Conservation (phyloP, 2,797 vertebrate species). For the Octomys mimax region DNA sequence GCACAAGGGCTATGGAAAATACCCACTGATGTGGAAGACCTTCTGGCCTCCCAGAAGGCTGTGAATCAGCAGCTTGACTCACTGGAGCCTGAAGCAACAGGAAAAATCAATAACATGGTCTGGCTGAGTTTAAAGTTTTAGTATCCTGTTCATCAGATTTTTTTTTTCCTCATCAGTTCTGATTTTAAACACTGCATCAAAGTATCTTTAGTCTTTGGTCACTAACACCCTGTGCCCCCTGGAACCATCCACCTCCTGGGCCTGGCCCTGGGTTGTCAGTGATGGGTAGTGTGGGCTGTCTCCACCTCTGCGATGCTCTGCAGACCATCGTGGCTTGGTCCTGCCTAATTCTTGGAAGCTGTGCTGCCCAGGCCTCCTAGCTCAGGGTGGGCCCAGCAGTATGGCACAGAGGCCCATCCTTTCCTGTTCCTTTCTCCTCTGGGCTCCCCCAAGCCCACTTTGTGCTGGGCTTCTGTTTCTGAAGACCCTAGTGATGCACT, state of each 20-base stretch:
- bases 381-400: neutral
- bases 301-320: neutral
- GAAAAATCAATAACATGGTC: neutral
- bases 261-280: neutral
- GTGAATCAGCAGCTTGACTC: neutral
- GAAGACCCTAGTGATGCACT: conserved; percentile 5
- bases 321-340: neutral
- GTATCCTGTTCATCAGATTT: neutral
- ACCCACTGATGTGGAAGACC: neutral
- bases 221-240: neutral
- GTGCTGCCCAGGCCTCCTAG: neutral
- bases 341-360: neutral
- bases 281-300: neutral
- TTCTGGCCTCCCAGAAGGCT: neutral
- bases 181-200: neutral
- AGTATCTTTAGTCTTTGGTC: neutral
- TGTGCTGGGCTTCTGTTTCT: conserved; percentile 26
- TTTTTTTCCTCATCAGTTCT: neutral
- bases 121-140: neutral
- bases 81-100: neutral
- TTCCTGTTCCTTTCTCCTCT: neutral
- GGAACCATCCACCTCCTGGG: neutral
- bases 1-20: neutral
- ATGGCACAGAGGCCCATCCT: neutral
- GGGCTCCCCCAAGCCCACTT: neutral